Base-by-base conservation (phyloP, 2,888 invertebrate genomes). In the Abrostola tripartita region DNA sequence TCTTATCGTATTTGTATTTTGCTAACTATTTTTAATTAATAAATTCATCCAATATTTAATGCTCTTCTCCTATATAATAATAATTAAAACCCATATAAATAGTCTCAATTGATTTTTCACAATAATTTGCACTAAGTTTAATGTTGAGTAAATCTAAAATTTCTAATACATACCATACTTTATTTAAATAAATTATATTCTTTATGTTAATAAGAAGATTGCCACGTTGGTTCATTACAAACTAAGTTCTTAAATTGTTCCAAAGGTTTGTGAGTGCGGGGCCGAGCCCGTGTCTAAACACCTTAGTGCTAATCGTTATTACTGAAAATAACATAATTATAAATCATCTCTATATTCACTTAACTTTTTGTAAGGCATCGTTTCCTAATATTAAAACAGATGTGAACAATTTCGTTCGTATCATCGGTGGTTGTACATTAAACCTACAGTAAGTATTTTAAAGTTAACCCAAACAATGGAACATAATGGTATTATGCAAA, bases 21-120 rank as follows among this genome's bases (percentile, higher is more conserved):
- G 93, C 94, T 94, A 94, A 94, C 94, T 94, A 94, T 94, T 93
- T 88, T 94, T 94, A 94, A 93, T 93, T 94, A 94, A 94, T 94
- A 94, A 94, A 94, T 94, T 94, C 94, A 92, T 94, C 92, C 93
- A 93, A 94, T 94, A 94, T 93, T 94, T 90, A 90, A 93, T 93
- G 87, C 88, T 79, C 76, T 90, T 90, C 90, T 87, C 93, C 93
- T 94, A 94, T 93, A 92, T 89, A 94, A 92, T 93, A 93, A 94
- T 93, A 93, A 93, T 93, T 92, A 93, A 93, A 94, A 94, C 90
- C 92, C 94, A 94, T 94, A 94, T 93, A 94, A 92, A 93, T 93
- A 93, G 92, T 94, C 85, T 93, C 91, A 93, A 93, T 94, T 91
- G 93, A 92, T 93, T 93, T 81, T 81, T 90, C 93, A 93, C 92